Conservation (phyloP, 2,113 vertebrate genomes). For the Alligator sinensis region DNA sequence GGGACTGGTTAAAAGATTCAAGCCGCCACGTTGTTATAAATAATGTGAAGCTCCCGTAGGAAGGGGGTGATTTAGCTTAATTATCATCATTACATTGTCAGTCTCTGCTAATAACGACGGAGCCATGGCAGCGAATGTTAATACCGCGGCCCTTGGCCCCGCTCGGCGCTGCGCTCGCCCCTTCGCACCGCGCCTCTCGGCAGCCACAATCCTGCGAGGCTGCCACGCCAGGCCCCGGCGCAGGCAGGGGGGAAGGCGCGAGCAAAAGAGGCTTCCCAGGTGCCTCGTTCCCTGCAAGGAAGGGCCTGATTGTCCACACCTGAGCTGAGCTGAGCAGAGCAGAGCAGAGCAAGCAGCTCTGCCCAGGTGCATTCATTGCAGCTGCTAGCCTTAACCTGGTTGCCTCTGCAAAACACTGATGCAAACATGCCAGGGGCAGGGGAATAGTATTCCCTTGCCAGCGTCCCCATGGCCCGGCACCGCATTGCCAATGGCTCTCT, state of each 20-base stretch:
- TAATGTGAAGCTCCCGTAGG: slow-evolving; percentile 41
- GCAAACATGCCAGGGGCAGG: too few species aligned
- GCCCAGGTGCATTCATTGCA: too few species aligned
- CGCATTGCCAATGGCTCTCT: too few species aligned
- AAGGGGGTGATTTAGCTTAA: slow-evolving; percentile 42
- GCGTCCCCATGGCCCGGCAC: too few species aligned
- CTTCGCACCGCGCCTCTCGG: neutral
- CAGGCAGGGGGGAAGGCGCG: rapidly evolving
- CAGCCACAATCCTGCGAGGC: neutral
- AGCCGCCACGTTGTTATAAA: slow-evolving; percentile 43
- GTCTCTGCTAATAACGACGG: slow-evolving; percentile 25
- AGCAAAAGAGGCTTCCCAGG: neutral
- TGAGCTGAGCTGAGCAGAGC: too few species aligned
- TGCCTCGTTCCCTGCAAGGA: neutral
- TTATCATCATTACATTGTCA: slow-evolving; percentile 65
- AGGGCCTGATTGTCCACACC: neutral
- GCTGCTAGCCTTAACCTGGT: too few species aligned
- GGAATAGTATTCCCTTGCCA: too few species aligned
- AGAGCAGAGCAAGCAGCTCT: too few species aligned
- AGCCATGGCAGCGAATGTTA: slow-evolving; percentile 39
- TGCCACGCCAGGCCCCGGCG: rapidly evolving
- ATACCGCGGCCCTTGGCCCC: neutral
- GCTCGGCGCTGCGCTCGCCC: neutral
- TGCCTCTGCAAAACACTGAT: too few species aligned
- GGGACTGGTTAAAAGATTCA: slow-evolving; percentile 16